phyloP scores from a whole-genome alignment of 2,797 vertebrate species.

The Lepus oiostolus region DNA sequence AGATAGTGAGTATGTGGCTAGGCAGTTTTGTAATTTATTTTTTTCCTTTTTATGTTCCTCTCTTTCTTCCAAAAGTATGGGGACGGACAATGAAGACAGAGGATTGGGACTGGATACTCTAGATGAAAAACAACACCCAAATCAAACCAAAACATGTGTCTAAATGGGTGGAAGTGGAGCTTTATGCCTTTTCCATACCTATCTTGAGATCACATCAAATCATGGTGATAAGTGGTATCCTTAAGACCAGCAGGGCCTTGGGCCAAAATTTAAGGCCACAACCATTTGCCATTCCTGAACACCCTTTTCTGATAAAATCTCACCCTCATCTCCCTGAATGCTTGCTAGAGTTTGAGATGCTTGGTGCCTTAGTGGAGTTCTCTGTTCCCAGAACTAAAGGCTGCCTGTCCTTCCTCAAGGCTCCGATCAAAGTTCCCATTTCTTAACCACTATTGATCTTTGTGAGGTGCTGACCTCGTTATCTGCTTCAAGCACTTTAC shows the following conservation, averaged over 20 bases:
- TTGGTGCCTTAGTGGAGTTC: background rate
- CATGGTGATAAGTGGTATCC: background rate
- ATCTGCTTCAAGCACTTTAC: constrained; percentile 67
- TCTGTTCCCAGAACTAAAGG: background rate
- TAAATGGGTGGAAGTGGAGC: background rate
- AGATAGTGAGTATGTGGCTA: background rate
- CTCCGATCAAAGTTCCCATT: constrained; percentile 58
- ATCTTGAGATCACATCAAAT: background rate
- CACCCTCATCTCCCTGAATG: background rate
- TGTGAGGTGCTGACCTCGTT: constrained; percentile 53
- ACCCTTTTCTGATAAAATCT: background rate
- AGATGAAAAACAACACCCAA: constrained; percentile 19
- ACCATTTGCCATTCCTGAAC: background rate
- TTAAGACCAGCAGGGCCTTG: background rate
- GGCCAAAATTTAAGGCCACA: constrained; percentile 18
- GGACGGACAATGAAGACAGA: background rate
- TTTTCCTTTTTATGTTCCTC: background rate
- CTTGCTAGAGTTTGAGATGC: too few species aligned
- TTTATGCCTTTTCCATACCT: background rate
- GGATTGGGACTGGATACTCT: background rate
- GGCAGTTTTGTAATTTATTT: background rate
- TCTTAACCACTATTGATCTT: constrained; percentile 66
- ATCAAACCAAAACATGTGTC: background rate
- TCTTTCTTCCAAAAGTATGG: background rate
- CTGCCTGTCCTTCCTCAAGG: background rate